Evolutionary conservation across 2,797 vertebrate genomes (phyloP), one percentile per base, ranked within the genome.

Genomic region (Anguilla anguilla): DNA sequence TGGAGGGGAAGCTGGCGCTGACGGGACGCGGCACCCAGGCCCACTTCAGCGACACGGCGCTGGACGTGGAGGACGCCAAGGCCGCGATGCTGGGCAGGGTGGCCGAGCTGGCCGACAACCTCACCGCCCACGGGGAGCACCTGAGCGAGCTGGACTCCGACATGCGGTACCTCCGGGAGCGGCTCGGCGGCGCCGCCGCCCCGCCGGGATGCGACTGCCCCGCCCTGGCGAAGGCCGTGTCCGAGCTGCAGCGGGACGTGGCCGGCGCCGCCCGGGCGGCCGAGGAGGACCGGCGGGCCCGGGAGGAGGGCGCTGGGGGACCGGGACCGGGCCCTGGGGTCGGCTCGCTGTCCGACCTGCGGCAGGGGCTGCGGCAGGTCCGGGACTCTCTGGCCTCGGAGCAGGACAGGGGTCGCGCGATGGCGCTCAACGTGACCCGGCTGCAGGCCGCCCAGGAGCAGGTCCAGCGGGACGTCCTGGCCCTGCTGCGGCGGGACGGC

Each of bases 11-110:
- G 91, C 94, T 93, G 87, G 94, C 89, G 91, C 94, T 92, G 61
- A 94, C 94, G 0, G 92, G 91, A 0, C 89, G 91, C 0, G 88
- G 2, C 0, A 89, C 87, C 77, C 94, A 97, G 93, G 19, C 97
- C 55, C 92, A 93, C 91, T 97, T 97, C 91, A 97, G 96, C 91
- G 97, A 98, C 91, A 98, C 96, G 51, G 97, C 96, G 0, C 94
- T 98, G 89, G 94, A 97, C 87, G 95, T 97, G 94, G 97, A 98
- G 88, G 96, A 93, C 2, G 96, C 96, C 59, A 97, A 94, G 17
- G 96, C 92, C 89, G 83, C 59, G n/a, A 90, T 96, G 74, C 94
- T 97, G 90, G 89, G 83, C 15, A 95, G 91, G 84, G 91, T 98
- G 64, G 89, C 92, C 0, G 96, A 96, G 89, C 93, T 99, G 89